These are phyloP conservation scores for Chauna torquata DNA, from an alignment of 2,113 vertebrate genomes.

Conservation along the genomic window DNA sequence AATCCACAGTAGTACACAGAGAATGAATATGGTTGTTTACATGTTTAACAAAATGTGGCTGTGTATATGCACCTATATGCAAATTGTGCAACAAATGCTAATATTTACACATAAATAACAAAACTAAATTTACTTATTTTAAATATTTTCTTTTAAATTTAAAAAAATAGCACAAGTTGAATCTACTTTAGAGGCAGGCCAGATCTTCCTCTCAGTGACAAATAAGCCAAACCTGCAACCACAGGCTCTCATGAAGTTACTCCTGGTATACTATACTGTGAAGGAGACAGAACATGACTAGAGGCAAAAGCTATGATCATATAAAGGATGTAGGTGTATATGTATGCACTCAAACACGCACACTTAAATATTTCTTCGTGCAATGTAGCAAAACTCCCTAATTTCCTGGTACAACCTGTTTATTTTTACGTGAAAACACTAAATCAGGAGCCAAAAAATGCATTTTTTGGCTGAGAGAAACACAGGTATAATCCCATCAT, in stretches of 20 bases:
- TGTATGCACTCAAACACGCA: neutral
- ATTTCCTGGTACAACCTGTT: neutral
- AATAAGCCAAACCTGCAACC: neutral
- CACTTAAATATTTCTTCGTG: neutral
- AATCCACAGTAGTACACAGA: neutral
- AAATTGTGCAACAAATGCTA: constrained; percentile 1
- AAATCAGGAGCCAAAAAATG: neutral
- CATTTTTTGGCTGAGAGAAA: neutral
- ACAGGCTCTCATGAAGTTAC: neutral
- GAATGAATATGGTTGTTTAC: neutral
- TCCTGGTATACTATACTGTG: neutral
- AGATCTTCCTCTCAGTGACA: neutral
- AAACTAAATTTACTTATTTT: neutral
- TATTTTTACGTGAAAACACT: neutral
- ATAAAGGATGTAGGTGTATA: neutral
- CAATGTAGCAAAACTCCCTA: neutral
- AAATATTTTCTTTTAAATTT: neutral
- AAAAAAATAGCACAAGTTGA: neutral
- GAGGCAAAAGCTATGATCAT: neutral
- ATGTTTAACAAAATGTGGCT: neutral
- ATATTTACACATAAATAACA: neutral
- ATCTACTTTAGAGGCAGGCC: neutral
- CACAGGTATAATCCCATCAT: neutral
- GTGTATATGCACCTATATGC: neutral
- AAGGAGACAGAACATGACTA: neutral